Base-by-base conservation (phyloP, 1,140 invertebrate genomes). In the Antheraea pernyi region DNA sequence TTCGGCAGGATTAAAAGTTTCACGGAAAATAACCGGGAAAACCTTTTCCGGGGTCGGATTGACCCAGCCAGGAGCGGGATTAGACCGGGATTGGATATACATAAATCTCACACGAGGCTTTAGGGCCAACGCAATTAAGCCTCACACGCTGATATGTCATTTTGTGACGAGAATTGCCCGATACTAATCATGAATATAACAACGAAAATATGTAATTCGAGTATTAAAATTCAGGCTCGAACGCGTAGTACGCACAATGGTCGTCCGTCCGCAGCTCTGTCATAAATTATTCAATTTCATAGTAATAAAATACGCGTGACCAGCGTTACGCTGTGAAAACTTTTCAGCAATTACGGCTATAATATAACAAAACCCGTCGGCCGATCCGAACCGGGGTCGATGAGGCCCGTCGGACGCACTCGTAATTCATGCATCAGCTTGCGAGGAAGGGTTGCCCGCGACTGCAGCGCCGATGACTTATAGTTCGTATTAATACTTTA, bases 281-380 rank as follows among this genome's bases (percentile, higher is more conserved):
- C 86, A 91, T 92, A 92, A 92, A 92, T 91, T 80, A 92, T 92
- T 92, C 89, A 92, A 92, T 92, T 91, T 91, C 88, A 91, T 91
- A 89, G 89, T 89, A 91, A 92, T 92, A 92, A 92, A 92, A 92
- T 89, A 92, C 85, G 88, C 87, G 86, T 91, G 88, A 89, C 89
- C 87, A 82, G 78, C 75, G 83, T 78, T 80, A 78, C 83, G 85
- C 86, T 87, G 89, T 89, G 89, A 91, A 91, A 92, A 92, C 87
- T 91, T 92, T 92, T 91, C 88, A 91, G 88, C 89, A 90, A 91
- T 92, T 91, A 91, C 82, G 84, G 84, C 80, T 89, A 86, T 86
- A 85, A 88, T 90, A 85, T 91, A 91, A 89, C 87, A 89, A 91
- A 91, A 91, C 88, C 83, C 82, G 76, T 80, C 77, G 88, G 84